Evolutionary conservation across 2,797 vertebrate genomes (phyloP).

Genomic region (Oreortyx pictus): DNA sequence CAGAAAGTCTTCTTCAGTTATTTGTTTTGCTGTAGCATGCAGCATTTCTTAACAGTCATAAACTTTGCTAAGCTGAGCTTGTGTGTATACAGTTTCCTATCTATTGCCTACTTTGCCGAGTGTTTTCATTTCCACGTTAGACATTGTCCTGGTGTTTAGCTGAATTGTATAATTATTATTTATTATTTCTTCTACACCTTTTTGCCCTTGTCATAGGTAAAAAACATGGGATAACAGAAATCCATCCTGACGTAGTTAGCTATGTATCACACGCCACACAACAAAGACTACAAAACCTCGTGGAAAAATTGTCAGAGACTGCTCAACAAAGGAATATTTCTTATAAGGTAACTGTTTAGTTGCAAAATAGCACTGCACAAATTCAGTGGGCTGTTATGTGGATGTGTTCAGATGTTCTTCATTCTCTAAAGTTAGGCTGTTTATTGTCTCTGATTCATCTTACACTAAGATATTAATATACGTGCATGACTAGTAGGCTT

Average conservation of each 20-base stretch:
- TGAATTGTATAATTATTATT: neutral
- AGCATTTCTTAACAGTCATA: neutral
- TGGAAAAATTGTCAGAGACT: slow-evolving; percentile 91
- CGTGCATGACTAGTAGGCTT: neutral
- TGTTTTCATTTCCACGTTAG: neutral
- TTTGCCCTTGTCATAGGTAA: slow-evolving; percentile 81
- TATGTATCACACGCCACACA: slow-evolving; percentile 93
- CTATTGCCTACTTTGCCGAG: neutral
- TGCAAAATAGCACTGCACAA: neutral
- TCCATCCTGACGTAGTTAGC: slow-evolving; percentile 91
- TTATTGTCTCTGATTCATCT: slow-evolving; percentile 38
- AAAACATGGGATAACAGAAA: slow-evolving; percentile 90
- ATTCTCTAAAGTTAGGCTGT: neutral
- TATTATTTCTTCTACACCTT: neutral
- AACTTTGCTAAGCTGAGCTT: neutral
- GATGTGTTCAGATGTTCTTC: neutral
- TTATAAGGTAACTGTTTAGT: slow-evolving; percentile 86
- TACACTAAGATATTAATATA: slow-evolving; percentile 9
- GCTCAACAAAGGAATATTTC: slow-evolving; percentile 91
- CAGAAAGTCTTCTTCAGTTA: neutral
- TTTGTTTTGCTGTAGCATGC: neutral
- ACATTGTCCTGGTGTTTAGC: neutral
- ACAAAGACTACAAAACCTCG: slow-evolving; percentile 88
- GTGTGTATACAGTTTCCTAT: neutral
- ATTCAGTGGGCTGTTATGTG: neutral